These are phyloP conservation scores for Poeciliopsis paucimaculata DNA, from an alignment of 2,797 vertebrate genomes.

Conservation along the genomic window DNA sequence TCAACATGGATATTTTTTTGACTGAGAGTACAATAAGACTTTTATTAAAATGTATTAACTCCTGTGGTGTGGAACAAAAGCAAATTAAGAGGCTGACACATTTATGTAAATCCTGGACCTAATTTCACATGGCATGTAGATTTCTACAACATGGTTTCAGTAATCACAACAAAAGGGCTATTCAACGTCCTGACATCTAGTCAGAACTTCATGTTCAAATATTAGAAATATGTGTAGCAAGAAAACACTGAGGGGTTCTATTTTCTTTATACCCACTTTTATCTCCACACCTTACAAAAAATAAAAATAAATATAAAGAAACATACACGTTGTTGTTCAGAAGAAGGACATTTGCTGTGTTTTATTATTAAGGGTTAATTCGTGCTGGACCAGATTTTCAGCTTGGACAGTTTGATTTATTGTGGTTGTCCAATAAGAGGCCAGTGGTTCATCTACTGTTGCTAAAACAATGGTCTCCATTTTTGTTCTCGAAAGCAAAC, in stretches of 20 bases:
- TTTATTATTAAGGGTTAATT: not conserved
- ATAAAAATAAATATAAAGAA: too few relatives aligned
- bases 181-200: not conserved
- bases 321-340: not conserved
- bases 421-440: slow-evolving; percentile 17
- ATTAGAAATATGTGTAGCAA: not conserved
- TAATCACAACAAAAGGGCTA: too few relatives aligned
- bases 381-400: not conserved
- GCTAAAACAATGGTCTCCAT: slow-evolving; percentile 55
- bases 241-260: not conserved
- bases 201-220: not conserved
- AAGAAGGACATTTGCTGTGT: not conserved
- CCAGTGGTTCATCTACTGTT: slow-evolving; percentile 29
- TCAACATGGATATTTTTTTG: too few relatives aligned
- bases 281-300: not conserved
- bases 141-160: too few relatives aligned
- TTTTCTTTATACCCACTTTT: not conserved
- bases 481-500: slow-evolving; percentile 43
- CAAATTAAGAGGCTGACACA: too few relatives aligned
- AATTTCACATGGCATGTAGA: too few relatives aligned
- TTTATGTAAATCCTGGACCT: too few relatives aligned
- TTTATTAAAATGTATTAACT: too few relatives aligned
- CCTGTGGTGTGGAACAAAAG: too few relatives aligned
- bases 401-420: slow-evolving; percentile 29
- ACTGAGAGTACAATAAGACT: too few relatives aligned